A percentile compares a stretch with the other conserved stretches of the same genome.
Evolutionary conservation across 2,797 vertebrate genomes (phyloP).

Genomic region (Phoeniculus purpureus): DNA sequence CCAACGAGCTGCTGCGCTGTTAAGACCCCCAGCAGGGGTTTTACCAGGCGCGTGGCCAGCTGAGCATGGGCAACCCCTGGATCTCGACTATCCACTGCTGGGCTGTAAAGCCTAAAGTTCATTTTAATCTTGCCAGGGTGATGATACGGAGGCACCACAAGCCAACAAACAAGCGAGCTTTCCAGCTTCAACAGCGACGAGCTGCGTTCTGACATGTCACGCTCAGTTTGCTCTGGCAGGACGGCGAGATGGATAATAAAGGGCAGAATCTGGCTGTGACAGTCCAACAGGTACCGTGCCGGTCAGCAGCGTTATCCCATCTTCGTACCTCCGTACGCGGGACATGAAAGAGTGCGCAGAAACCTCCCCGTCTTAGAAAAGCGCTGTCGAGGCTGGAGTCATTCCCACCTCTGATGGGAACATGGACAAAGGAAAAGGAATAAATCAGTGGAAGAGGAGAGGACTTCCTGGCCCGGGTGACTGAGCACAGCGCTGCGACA

Average conservation of each 20-base stretch:
- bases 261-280: background rate
- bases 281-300: background rate
- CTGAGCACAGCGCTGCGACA: background rate
- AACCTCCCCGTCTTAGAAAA: background rate
- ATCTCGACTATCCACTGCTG: background rate
- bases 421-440: background rate
- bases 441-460: background rate
- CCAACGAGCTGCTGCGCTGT: background rate
- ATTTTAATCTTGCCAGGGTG: background rate
- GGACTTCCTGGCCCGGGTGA: background rate
- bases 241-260: background rate
- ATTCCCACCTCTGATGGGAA: background rate
- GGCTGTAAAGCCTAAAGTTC: background rate
- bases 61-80: background rate
- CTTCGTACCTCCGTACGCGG: accelerated
- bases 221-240: background rate
- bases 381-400: background rate
- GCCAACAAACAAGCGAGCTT: background rate
- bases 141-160: background rate
- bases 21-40: background rate
- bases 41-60: background rate
- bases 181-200: background rate
- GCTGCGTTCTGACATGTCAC: background rate
- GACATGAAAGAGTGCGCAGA: background rate
- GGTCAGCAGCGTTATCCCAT: background rate